A percentile compares a stretch with the other conserved stretches of the same genome.
These are phyloP conservation scores for Nasua narica DNA, from an alignment of 2,797 vertebrate genomes.

Conservation along the genomic window DNA sequence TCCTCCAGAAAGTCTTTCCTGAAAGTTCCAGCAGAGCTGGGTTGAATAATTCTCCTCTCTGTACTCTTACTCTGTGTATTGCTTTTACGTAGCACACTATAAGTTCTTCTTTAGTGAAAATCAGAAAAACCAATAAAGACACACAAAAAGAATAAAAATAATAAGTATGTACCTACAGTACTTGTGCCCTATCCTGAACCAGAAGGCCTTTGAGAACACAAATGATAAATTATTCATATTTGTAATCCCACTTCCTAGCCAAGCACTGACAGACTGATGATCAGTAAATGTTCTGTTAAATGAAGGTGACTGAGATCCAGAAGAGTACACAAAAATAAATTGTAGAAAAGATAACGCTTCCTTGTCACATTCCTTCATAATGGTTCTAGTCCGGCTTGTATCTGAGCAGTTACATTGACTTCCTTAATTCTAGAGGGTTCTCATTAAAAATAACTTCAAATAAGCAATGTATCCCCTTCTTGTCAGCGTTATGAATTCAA, in stretches of 20 bases:
- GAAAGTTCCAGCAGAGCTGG: not conserved
- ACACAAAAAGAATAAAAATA: conserved; percentile 17
- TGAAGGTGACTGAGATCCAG: not conserved
- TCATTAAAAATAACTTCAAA: conserved; percentile 47
- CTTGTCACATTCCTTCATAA: not conserved
- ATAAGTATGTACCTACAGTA: not conserved
- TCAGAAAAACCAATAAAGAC: conserved; percentile 21
- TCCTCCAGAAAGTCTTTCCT: not conserved
- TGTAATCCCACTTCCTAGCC: not conserved
- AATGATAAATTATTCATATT: not conserved
- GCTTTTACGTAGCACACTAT: not conserved
- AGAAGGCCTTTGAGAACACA: not conserved
- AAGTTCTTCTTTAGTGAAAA: not conserved
- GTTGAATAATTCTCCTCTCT: not conserved
- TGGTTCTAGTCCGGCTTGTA: not conserved
- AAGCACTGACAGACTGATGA: not conserved
- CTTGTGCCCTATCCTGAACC: not conserved
- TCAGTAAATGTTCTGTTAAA: conserved; percentile 20
- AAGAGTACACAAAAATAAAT: conserved; percentile 8
- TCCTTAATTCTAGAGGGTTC: conserved; percentile 6
- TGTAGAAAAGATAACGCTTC: not conserved
- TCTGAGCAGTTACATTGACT: not conserved
- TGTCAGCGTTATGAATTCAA: not conserved
- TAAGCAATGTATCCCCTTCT: conserved; percentile 15
- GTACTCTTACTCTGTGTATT: not conserved